Evolutionary conservation across 2,113 vertebrate species (phyloP), one percentile per base, ranked within the genome.

Genomic region (Trogon surrucura): DNA sequence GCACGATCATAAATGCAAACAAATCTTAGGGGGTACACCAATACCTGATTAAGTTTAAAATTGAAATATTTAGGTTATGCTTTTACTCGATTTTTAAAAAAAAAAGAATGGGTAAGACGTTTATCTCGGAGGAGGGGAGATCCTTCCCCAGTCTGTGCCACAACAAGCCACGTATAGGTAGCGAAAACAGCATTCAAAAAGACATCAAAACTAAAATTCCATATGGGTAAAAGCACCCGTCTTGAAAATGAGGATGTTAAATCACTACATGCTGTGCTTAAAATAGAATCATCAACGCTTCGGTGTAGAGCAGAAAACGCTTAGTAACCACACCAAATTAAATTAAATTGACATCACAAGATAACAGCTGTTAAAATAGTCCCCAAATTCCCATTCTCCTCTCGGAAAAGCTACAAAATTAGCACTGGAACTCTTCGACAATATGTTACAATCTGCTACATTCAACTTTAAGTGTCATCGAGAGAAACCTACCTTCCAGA

Each of bases 401-500:
- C 92, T 41, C 45, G 30, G 69, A 88, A 86, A 94, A 95, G 69
- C 75, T 22, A 53, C 44, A 51, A 84, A 80, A 92, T 72, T 6
- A 93, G 73, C 90, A 80, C n/a, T 86, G 80, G 58, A 95, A 48
- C 19, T n/a, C 25, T 48, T 82, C 45, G 85, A 60, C 61, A 84
- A 16, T 16, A 27, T 64, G 61, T 47, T 95, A 88, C 69, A 72
- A 80, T 38, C 62, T 91, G 56, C 38, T 69, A 25, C 34, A 16
- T 64, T 64, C 47, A 90, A 41, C 12, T 86, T n/a, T 1, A 85
- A 86, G 51, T 9, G 25, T 58, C 16, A 19, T 0, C 34, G 60
- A 60, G 27, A 54, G 22, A 85, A 81, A 96, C 98, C 89, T 98
- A 99, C 99, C 99, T 98, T 98, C 99, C 99, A 96, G 99, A 98